Conservation (phyloP, 2,888 invertebrate species). For the Acronicta aceris region DNA sequence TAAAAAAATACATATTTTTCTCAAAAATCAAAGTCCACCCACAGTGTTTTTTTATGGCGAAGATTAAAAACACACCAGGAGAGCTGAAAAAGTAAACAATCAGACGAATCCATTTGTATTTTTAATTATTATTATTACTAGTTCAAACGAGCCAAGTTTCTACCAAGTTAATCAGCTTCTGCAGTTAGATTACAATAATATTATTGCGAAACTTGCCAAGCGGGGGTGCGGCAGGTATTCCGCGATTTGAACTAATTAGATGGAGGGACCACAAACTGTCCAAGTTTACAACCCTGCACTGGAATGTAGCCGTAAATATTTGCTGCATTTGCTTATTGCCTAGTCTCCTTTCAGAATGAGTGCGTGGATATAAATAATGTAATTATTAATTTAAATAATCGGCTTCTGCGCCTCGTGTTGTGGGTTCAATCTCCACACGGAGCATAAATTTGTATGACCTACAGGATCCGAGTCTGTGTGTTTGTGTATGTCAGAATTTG, state of each 20-base stretch:
- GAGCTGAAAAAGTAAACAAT: not conserved
- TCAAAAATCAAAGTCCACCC: not conserved
- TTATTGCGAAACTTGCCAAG: slow-evolving; percentile 45
- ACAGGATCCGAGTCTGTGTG: no score
- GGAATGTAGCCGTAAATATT: slow-evolving; percentile 9
- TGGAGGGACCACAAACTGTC: slow-evolving; percentile 27
- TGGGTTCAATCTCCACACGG: no score
- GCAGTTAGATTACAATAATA: slow-evolving; percentile 43
- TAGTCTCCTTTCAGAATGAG: no score
- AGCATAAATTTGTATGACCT: no score
- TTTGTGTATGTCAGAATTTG: no score
- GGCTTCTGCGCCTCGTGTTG: no score
- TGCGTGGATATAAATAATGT: no score
- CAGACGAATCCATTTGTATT: slow-evolving; percentile 7
- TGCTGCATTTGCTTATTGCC: not conserved
- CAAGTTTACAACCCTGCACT: slow-evolving; percentile 33
- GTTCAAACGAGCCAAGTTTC: slow-evolving; percentile 6
- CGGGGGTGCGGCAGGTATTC: slow-evolving; percentile 11
- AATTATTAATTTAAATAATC: no score
- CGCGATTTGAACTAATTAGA: slow-evolving; percentile 35
- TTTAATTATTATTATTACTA: slow-evolving; percentile 13
- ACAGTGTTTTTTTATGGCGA: not conserved
- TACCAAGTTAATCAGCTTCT: slow-evolving; percentile 31
- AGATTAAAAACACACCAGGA: not conserved
- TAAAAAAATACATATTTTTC: no score